phyloP scores from a whole-genome alignment of 2,797 vertebrate genomes.

The Clarias fuscus region DNA sequence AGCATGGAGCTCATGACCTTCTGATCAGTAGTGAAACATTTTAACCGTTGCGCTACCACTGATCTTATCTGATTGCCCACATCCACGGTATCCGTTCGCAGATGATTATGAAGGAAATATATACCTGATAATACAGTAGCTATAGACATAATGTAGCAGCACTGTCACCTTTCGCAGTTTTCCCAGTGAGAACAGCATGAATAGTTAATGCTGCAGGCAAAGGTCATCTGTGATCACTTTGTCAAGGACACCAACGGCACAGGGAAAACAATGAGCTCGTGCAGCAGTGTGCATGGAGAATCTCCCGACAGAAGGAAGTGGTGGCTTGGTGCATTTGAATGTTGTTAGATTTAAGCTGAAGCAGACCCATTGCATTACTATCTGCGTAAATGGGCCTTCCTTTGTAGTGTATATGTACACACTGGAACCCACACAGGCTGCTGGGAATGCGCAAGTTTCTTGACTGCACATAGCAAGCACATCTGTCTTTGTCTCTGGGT shows the following conservation, averaged over 20 bases:
- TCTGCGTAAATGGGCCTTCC: not conserved
- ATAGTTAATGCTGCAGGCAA: not conserved
- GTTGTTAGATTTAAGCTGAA: constrained; percentile 17
- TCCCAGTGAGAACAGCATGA: not conserved
- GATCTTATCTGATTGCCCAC: not conserved
- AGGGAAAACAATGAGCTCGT: constrained; percentile 9
- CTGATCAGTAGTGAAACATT: not conserved
- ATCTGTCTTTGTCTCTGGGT: not conserved
- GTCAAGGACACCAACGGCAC: not conserved
- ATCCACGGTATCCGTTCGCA: not conserved
- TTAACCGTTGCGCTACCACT: not conserved
- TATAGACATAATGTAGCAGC: no score
- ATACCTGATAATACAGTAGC: not conserved
- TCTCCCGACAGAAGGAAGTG: constrained; percentile 4
- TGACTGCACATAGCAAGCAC: constrained; percentile 31
- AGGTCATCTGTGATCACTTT: constrained; percentile 7
- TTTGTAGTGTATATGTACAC: constrained; percentile 16
- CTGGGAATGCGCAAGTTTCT: constrained; percentile 9
- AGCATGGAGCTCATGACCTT: not conserved
- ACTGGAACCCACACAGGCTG: constrained; percentile 16
- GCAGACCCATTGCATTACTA: constrained; percentile 13
- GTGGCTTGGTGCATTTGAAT: constrained; percentile 31
- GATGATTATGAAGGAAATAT: not conserved
- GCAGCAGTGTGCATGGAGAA: not conserved
- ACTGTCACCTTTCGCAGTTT: not conserved